Evolutionary conservation across 2,888 invertebrate genomes (phyloP).

Genomic region (Laothoe populi): DNA sequence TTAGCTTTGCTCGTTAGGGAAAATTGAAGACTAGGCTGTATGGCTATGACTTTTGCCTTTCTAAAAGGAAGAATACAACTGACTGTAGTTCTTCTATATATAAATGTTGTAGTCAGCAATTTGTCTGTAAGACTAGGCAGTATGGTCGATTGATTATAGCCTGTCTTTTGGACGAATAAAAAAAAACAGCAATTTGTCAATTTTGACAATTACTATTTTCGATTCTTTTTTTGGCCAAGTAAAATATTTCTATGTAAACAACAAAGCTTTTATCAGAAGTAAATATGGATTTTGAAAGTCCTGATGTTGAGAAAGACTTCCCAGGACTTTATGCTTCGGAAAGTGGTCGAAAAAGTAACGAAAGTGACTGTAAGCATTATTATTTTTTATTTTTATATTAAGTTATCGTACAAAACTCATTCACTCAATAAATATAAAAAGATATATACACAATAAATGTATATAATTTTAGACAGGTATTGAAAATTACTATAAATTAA

Average conservation of each 20-base stretch:
- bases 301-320: slow-evolving; percentile 95
- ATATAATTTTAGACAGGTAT: too few species aligned
- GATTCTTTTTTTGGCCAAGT: slow-evolving; percentile 21
- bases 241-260: slow-evolving; percentile 1
- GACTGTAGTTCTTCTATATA: too few species aligned
- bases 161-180: too few species aligned
- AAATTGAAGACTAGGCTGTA: too few species aligned
- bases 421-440: background rate
- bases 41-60: too few species aligned
- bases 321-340: slow-evolving; percentile 94
- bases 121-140: too few species aligned
- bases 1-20: too few species aligned
- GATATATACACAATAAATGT: background rate
- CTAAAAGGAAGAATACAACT: too few species aligned
- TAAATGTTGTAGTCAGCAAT: too few species aligned
- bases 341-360: slow-evolving; percentile 90
- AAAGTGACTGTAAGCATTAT: slow-evolving; percentile 90
- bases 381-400: slow-evolving; percentile 1
- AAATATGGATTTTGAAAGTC: slow-evolving; percentile 93
- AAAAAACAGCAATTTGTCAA: background rate
- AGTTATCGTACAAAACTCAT: background rate
- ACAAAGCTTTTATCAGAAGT: background rate
- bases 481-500: too few species aligned
- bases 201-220: background rate
- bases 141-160: too few species aligned